Conservation (phyloP, 2,888 invertebrate genomes). For the Melanchra persicariae region DNA sequence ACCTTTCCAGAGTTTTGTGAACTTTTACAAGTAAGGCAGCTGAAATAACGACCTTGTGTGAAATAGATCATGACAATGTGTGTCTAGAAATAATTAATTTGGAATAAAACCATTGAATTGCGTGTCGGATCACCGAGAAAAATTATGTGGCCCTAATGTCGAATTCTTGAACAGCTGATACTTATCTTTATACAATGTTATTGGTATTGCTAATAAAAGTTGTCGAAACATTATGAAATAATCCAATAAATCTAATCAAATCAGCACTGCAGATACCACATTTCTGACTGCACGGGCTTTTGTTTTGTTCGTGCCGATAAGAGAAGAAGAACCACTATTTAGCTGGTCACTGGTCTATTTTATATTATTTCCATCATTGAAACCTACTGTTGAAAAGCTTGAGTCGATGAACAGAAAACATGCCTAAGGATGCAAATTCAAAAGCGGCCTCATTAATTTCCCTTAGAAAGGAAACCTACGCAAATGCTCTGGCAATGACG, state of each 20-base stretch:
- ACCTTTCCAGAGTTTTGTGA: constrained; percentile 34
- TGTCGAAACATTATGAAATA: constrained; percentile 7
- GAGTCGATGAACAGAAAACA: too few species aligned
- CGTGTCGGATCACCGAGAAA: neutral
- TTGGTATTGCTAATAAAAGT: neutral
- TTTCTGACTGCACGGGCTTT: neutral
- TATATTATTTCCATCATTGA: neutral
- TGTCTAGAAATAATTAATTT: constrained; percentile 6
- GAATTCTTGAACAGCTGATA: neutral
- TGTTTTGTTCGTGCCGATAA: neutral
- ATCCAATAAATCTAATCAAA: neutral
- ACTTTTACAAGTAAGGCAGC: constrained; percentile 39
- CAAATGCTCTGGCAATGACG: neutral
- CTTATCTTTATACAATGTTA: constrained; percentile 3
- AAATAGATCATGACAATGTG: constrained; percentile 14
- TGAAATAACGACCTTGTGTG: constrained; percentile 23
- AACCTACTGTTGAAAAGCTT: neutral
- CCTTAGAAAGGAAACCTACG: neutral
- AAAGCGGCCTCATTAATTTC: constrained; percentile 6
- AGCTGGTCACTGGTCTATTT: too few species aligned
- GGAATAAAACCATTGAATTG: constrained; percentile 8
- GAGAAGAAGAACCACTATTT: neutral
- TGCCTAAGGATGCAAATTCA: neutral
- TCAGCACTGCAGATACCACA: neutral
- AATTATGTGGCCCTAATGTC: neutral